Conservation (phyloP, 1,140 invertebrate genomes). For the Sycophaga agraensis region DNA sequence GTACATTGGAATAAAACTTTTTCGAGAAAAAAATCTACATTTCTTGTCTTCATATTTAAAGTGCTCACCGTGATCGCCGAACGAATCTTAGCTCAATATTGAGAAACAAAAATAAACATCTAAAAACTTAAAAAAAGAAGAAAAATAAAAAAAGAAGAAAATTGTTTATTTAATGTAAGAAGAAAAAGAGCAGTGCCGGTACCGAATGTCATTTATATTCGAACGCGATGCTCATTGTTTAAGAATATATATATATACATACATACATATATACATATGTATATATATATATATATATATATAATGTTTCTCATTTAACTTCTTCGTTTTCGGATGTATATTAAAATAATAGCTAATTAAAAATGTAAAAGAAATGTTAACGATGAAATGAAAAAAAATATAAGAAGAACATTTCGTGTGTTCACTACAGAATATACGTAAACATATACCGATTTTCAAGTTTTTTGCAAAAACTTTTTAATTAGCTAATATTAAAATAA, state of each 20-base stretch:
- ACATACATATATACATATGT: no score
- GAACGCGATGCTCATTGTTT: neutral
- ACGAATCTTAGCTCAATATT: constrained; percentile 12
- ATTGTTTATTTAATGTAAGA: neutral
- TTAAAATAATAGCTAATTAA: constrained; percentile 26
- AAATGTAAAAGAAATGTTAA: neutral
- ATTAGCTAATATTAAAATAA: constrained; percentile 29
- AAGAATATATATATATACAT: neutral
- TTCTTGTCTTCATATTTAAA: neutral
- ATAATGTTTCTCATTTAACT: no score
- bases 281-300: no score
- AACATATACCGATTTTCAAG: neutral
- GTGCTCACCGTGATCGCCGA: constrained; percentile 7
- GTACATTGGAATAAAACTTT: neutral
- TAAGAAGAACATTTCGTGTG: no score
- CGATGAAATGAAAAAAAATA: neutral
- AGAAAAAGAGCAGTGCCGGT: constrained; percentile 19
- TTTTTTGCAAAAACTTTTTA: constrained; percentile 16
- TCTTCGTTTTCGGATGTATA: no score
- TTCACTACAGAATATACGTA: neutral
- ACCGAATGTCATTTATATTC: constrained; percentile 11
- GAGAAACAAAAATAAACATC: constrained; percentile 28
- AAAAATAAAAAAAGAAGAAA: constrained; percentile 3
- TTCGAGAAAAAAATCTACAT: neutral
- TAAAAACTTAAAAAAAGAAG: constrained; percentile 26